Conservation (phyloP, 2,113 vertebrate genomes). For the Psilopsiagon aymara region DNA sequence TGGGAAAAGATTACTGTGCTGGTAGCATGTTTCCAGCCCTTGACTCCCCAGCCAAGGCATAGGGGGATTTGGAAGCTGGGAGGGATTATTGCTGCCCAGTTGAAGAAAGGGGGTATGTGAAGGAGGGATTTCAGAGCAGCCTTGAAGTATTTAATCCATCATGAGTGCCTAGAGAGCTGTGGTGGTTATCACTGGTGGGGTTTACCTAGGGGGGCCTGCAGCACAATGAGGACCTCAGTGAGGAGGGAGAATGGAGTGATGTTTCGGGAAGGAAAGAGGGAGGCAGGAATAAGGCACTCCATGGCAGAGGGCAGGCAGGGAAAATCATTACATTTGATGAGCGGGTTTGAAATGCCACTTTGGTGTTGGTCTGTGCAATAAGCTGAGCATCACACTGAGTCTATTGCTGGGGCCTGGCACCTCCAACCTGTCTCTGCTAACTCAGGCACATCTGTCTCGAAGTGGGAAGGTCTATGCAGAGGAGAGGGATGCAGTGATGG, state of each 20-base stretch:
- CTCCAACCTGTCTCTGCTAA: background rate
- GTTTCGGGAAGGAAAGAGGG: background rate
- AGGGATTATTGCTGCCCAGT: constrained; percentile 21
- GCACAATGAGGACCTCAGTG: background rate
- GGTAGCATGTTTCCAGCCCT: constrained; percentile 1
- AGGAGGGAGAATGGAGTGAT: background rate
- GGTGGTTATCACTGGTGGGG: background rate
- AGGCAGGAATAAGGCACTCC: background rate
- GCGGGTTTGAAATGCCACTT: background rate
- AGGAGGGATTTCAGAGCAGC: background rate
- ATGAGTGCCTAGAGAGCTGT: background rate
- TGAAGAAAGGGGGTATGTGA: background rate
- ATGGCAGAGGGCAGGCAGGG: background rate
- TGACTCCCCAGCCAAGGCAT: background rate
- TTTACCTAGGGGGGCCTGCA: background rate
- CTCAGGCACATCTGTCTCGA: background rate
- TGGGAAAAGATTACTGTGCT: constrained; percentile 37
- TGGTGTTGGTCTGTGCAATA: accelerated
- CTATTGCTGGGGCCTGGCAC: background rate
- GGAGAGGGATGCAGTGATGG: background rate
- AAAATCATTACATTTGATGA: background rate
- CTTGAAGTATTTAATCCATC: constrained; percentile 46
- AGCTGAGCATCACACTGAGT: background rate
- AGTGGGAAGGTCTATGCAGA: background rate
- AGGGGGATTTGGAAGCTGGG: constrained; percentile 24